These are phyloP conservation scores for Aepyceros melampus DNA, from an alignment of 2,113 vertebrate species.

Conservation along the genomic window DNA sequence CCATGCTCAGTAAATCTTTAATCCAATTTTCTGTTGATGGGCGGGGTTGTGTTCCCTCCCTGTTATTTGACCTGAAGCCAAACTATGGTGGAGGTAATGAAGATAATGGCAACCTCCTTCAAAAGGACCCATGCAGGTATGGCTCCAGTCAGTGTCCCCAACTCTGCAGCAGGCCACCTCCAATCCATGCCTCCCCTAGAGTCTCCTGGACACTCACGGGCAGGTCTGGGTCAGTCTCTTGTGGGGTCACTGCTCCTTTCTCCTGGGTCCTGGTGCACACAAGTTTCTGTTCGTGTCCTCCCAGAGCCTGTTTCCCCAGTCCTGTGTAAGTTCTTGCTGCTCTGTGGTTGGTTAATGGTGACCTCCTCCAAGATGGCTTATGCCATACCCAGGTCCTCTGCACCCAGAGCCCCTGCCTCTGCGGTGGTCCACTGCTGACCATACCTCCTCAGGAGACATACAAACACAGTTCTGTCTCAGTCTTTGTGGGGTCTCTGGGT, in stretches of 20 bases:
- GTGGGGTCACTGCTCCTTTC: not conserved
- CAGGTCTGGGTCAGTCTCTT: not conserved
- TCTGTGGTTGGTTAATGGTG: not conserved
- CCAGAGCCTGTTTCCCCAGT: not conserved
- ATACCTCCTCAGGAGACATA: not conserved
- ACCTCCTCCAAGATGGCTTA: not conserved
- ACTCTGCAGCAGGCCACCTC: not conserved
- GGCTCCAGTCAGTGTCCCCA: not conserved
- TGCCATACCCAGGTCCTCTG: not conserved
- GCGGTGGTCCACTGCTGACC: accelerated
- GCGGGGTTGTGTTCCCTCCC: accelerated
- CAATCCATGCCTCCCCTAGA: not conserved
- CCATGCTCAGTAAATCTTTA: not conserved
- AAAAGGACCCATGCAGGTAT: not conserved
- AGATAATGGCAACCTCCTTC: not conserved
- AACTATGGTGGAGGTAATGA: not conserved
- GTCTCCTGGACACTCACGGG: not conserved
- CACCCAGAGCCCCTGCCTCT: too few species aligned
- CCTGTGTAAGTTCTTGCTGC: not conserved
- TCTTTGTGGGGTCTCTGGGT: not conserved
- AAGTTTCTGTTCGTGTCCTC: not conserved
- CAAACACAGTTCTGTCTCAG: not conserved
- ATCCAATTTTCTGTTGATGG: not conserved
- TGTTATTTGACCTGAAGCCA: not conserved
- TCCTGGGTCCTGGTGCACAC: not conserved